phyloP scores from a whole-genome alignment of 2,797 vertebrate genomes.

The Petrocephalus sullivani region DNA sequence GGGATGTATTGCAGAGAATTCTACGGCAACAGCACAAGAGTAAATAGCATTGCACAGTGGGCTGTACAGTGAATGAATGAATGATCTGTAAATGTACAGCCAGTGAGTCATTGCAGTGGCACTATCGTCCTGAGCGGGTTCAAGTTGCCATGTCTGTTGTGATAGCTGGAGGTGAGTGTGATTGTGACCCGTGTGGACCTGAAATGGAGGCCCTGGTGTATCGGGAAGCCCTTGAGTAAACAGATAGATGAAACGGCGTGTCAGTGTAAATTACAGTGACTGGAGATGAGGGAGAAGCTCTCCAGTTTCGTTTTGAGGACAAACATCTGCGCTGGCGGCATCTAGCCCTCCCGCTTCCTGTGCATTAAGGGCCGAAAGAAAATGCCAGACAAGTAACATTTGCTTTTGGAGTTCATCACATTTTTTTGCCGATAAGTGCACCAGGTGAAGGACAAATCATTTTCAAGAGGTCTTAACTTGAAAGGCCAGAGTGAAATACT shows the following conservation, averaged over 20 bases:
- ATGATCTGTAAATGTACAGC: neutral
- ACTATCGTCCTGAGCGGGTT: neutral
- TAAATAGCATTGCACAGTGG: neutral
- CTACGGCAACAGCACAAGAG: neutral
- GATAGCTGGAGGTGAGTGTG: neutral
- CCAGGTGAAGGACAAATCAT: neutral
- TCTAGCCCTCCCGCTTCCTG: neutral
- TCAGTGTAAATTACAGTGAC: neutral
- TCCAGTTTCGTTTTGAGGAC: constrained; percentile 7
- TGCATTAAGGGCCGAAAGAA: neutral
- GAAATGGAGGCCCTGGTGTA: neutral
- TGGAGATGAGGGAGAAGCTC: neutral
- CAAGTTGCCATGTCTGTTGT: neutral
- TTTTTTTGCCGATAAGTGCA: neutral
- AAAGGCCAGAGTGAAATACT: neutral
- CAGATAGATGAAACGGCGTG: neutral
- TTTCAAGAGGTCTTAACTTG: neutral
- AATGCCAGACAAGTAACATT: neutral
- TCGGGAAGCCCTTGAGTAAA: neutral
- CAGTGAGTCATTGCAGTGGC: neutral
- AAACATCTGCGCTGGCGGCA: neutral
- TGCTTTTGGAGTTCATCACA: neutral
- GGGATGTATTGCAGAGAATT: neutral
- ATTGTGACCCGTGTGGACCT: neutral
- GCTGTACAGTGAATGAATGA: neutral